A percentile compares a stretch with the other conserved stretches of the same genome.
Conservation (phyloP, 2,113 vertebrate genomes). For the Egretta garzetta region DNA sequence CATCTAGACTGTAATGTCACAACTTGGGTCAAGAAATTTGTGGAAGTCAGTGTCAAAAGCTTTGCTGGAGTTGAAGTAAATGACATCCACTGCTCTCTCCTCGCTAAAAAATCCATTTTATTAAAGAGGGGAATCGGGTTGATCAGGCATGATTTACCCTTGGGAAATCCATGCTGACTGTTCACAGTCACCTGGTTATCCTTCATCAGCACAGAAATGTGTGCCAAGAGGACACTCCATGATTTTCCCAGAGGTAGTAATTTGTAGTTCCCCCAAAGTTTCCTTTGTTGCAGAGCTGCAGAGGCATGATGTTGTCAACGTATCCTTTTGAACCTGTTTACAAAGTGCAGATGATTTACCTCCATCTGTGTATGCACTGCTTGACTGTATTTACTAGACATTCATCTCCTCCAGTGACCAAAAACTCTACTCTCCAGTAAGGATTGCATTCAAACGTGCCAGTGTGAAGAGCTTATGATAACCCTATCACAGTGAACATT, state of each 20-base stretch:
- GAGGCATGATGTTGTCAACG: conserved; percentile 75
- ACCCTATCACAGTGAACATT: background rate
- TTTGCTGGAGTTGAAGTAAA: background rate
- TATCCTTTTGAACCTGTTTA: conserved; percentile 69
- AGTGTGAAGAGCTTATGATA: background rate
- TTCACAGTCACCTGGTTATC: background rate
- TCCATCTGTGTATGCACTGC: background rate
- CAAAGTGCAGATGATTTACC: background rate
- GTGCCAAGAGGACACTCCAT: background rate
- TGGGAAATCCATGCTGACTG: background rate
- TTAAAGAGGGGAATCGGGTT: background rate
- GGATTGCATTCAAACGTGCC: background rate
- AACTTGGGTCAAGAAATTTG: background rate
- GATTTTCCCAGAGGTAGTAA: background rate
- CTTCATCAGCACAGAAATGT: background rate
- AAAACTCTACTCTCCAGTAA: no score
- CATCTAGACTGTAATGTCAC: background rate
- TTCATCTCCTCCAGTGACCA: background rate
- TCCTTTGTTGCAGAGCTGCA: background rate
- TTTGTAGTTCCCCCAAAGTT: background rate
- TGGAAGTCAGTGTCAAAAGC: background rate
- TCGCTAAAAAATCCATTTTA: background rate
- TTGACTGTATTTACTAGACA: background rate
- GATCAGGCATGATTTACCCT: background rate
- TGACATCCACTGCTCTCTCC: background rate